Percentiles rank a stretch among this genome's conserved stretches.
phyloP scores from a whole-genome alignment of 2,797 vertebrate species.

The Sciurus vulgaris region DNA sequence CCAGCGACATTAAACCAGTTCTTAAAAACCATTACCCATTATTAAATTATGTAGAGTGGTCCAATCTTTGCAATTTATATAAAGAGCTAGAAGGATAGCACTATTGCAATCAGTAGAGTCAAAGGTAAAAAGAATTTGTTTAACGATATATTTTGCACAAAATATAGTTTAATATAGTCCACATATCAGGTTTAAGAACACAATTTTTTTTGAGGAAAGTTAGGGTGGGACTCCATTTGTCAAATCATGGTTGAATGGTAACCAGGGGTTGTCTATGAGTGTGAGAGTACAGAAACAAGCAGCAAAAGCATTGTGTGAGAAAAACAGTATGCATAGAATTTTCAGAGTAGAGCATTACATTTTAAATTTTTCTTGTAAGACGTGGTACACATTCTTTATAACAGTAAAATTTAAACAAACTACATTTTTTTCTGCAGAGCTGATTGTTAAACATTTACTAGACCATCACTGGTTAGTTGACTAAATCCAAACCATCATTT shows the following conservation, averaged over 20 bases:
- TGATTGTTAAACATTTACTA: not conserved
- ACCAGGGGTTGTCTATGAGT: not conserved
- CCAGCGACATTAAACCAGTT: not conserved
- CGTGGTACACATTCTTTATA: not conserved
- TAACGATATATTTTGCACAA: slow-evolving; percentile 1
- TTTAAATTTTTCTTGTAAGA: not conserved
- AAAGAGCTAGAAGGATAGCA: not conserved
- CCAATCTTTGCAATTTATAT: not conserved
- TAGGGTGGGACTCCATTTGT: not conserved
- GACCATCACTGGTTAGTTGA: not conserved
- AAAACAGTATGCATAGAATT: not conserved
- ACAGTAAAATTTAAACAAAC: not conserved
- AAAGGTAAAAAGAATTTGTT: not conserved
- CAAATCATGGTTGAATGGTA: not conserved
- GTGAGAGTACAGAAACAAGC: not conserved
- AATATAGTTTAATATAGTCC: not conserved
- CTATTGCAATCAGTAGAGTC: not conserved
- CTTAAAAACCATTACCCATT: not conserved
- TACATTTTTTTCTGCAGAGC: not conserved
- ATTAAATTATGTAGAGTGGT: not conserved
- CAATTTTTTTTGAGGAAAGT: not conserved
- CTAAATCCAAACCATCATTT: slow-evolving; percentile 7
- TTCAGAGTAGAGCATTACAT: not conserved
- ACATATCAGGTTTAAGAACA: slow-evolving; percentile 13
- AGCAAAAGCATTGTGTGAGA: not conserved